A percentile compares a stretch with the other conserved stretches of the same genome.
phyloP scores from a whole-genome alignment of 2,888 invertebrate genomes.

The Mongoloraphidia duomilia region DNA sequence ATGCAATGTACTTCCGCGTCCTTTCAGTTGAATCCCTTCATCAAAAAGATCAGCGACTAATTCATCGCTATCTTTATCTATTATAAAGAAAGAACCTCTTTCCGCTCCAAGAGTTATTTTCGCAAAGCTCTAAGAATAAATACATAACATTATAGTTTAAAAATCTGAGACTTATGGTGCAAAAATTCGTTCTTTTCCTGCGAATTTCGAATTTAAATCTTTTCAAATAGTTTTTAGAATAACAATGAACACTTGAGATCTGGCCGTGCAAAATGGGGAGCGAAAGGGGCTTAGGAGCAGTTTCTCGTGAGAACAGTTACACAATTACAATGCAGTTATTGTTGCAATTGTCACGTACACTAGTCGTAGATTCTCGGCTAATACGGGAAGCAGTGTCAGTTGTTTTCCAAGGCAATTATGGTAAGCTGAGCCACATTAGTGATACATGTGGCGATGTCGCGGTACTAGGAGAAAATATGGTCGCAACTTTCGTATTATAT shows the following conservation, averaged over 20 bases:
- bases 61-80: constrained; percentile 33
- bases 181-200: neutral
- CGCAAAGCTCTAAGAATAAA: constrained; percentile 34
- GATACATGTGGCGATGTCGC: no score
- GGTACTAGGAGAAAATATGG: no score
- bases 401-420: no score
- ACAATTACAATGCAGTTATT: no score
- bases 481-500: neutral
- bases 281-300: no score
- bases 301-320: no score
- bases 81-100: constrained; percentile 40
- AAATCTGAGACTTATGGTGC: neutral
- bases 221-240: neutral
- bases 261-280: no score
- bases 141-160: neutral
- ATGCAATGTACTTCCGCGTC: constrained; percentile 30
- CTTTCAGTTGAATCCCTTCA: constrained; percentile 32
- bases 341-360: no score
- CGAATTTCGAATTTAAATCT: neutral
- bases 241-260: no score
- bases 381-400: no score
- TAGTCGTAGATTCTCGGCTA: no score
- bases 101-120: constrained; percentile 42
- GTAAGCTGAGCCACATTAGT: no score
- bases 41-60: constrained; percentile 43